Percentiles rank a stretch among this genome's conserved stretches.
phyloP scores from a whole-genome alignment of 2,888 invertebrate genomes.

The Caenorhabditis sp. region DNA sequence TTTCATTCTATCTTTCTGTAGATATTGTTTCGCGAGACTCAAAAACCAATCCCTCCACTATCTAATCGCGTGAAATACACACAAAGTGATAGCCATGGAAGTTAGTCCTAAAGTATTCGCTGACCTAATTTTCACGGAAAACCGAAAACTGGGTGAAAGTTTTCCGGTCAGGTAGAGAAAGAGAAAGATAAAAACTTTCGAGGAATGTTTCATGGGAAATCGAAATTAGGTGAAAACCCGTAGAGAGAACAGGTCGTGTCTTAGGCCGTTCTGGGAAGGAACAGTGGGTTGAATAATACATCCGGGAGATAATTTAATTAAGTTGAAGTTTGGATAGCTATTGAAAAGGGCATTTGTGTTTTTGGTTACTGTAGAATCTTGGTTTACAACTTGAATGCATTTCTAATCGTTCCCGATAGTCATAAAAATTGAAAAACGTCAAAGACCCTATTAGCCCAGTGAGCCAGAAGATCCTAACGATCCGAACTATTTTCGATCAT shows the following conservation, averaged over 20 bases:
- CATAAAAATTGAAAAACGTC: too few species aligned
- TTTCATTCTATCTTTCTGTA: too few species aligned
- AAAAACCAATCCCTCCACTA: neutral
- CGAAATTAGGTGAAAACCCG: conserved; percentile 20
- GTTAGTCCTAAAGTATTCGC: conserved; percentile 19
- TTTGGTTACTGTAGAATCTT: too few species aligned
- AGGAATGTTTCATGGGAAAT: conserved; percentile 26
- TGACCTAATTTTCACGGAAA: conserved; percentile 33
- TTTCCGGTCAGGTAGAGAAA: conserved; percentile 22
- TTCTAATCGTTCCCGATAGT: too few species aligned
- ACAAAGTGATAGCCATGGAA: too few species aligned
- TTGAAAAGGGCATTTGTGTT: too few species aligned
- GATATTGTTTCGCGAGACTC: too few species aligned
- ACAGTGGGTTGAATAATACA: too few species aligned
- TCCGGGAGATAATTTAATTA: too few species aligned
- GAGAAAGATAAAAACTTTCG: conserved; percentile 18
- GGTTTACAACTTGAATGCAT: too few species aligned
- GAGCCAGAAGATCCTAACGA: neutral
- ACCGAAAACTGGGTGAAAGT: conserved; percentile 19
- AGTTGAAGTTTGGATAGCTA: too few species aligned
- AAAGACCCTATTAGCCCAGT: neutral
- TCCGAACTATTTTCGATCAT: too few species aligned
- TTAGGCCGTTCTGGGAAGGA: neutral
- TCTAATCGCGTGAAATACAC: neutral
- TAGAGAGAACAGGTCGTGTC: neutral